phyloP scores from a whole-genome alignment of 2,113 vertebrate species.

The Gallinago media region DNA sequence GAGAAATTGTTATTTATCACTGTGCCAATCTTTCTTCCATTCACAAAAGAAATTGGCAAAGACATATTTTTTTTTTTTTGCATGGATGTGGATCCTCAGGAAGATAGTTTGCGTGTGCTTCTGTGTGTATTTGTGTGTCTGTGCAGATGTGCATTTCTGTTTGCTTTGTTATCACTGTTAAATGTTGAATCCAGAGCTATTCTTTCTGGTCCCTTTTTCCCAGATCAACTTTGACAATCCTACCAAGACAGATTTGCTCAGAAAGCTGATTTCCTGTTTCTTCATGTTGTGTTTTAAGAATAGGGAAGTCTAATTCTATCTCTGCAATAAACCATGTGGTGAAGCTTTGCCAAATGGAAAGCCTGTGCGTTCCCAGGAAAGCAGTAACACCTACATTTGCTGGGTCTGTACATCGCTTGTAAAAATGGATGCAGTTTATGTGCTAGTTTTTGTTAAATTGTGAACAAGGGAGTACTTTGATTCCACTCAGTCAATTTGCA shows the following conservation, averaged over 20 bases:
- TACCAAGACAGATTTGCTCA: background rate
- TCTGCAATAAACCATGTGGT: background rate
- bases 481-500: background rate
- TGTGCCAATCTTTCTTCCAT: background rate
- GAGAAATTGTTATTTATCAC: background rate
- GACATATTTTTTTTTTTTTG: background rate
- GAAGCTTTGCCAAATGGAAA: background rate
- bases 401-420: background rate
- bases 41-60: background rate
- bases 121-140: background rate
- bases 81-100: background rate
- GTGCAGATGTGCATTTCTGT: background rate
- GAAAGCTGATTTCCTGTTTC: background rate
- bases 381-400: background rate
- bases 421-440: background rate
- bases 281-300: background rate
- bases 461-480: background rate
- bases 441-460: background rate
- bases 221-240: background rate
- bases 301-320: background rate
- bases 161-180: background rate
- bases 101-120: background rate
- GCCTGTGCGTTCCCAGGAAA: background rate
- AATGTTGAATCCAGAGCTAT: background rate
- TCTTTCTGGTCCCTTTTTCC: background rate